Evolutionary conservation across 2,888 invertebrate genomes (phyloP).

Genomic region (Melinopterus prodromus): DNA sequence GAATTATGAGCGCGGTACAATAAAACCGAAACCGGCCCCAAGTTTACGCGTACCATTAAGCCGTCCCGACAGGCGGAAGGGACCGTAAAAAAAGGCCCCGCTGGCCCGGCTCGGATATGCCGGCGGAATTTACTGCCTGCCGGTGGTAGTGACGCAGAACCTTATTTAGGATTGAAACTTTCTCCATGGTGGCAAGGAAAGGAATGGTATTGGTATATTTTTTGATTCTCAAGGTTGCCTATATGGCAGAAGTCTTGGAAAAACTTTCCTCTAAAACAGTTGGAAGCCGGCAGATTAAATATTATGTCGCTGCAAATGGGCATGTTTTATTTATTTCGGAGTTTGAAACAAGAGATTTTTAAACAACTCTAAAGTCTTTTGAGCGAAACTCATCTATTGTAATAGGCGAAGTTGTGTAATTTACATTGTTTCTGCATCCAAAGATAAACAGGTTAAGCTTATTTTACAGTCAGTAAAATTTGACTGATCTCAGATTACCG

Average conservation of each 20-base stretch:
- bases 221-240: background rate
- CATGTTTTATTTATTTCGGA: too few relatives aligned
- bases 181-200: background rate
- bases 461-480: too few relatives aligned
- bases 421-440: too few relatives aligned
- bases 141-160: background rate
- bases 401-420: too few relatives aligned
- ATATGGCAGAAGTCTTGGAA: background rate
- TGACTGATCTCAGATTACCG: too few relatives aligned
- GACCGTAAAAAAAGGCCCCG: slow-evolving; percentile 4
- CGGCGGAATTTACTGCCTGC: background rate
- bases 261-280: too few relatives aligned
- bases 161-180: slow-evolving; percentile 4
- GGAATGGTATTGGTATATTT: background rate
- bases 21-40: slow-evolving; percentile 4
- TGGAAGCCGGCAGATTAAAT: too few relatives aligned
- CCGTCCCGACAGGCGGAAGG: background rate
- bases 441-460: too few relatives aligned
- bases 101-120: background rate
- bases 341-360: too few relatives aligned
- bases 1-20: slow-evolving; percentile 8
- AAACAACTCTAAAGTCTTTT: too few relatives aligned
- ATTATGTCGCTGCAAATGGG: too few relatives aligned
- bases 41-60: slow-evolving; percentile 4
- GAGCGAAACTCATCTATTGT: too few relatives aligned